Base-by-base conservation (phyloP, 2,797 vertebrate genomes). In the Malurus splendens region DNA sequence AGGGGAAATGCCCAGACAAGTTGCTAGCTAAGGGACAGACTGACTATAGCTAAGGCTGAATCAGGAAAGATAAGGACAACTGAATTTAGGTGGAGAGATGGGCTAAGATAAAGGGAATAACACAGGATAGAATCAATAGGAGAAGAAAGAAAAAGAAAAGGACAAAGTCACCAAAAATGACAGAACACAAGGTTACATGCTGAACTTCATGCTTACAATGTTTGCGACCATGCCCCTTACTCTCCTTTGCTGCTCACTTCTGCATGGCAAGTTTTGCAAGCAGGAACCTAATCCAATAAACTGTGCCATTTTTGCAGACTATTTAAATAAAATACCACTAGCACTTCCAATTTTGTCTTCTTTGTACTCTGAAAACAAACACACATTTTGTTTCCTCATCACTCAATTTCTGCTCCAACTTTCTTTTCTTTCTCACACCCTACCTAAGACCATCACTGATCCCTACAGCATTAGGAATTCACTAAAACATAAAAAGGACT, bases 91-190 rank as follows among this genome's bases (percentile, higher is more conserved):
- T 60, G 41, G 20, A 64, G 23, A 90, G 39, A 83, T 6, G 4
- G 67, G 56, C 82, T 93, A 95, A 84, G 50, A 60, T 89, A 80
- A 86, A 93, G 93, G 94, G 41, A 94, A 81, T 64, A 89, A 92
- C 73, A 89, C 6, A 90, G 94, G 93, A 95, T 24, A 95, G 50
- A 90, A 79, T 91, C 60, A 93, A 44, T 5, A 90, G 90, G 92
- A 87, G 32, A 92, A 93, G 54, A 90, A 94, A 95, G 77, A 95
- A 94, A 95, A 90, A 95, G 61, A 93, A 87, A 90, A 94, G 82
- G 92, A 94, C 18, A 92, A 90, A 85, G 84, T 95, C 94, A 95
- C 93, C 56, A 66, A 82, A 92, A 81, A 86, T 48, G 62, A 83
- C 50, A 90, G 56, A 95, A 95, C 76, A 89, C 41, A 73, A 85